Evolutionary conservation across 2,113 vertebrate genomes (phyloP).

Genomic region (Lasiurus borealis): DNA sequence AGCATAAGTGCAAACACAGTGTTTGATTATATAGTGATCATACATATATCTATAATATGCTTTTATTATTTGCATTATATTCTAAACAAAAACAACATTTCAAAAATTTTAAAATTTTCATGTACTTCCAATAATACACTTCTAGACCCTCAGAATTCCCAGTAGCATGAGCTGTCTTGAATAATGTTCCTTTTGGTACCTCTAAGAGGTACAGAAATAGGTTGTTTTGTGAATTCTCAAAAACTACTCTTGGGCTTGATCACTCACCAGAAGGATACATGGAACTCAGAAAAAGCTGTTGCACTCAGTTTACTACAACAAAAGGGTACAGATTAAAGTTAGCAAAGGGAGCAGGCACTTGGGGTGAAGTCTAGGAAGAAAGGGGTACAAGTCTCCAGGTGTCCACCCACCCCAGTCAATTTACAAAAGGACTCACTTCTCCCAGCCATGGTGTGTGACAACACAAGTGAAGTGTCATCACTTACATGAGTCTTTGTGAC

Average conservation of each 20-base stretch:
- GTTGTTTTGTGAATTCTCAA: background rate
- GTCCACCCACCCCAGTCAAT: too few relatives aligned
- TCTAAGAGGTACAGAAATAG: background rate
- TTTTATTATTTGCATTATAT: background rate
- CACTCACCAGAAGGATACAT: background rate
- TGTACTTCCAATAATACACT: background rate
- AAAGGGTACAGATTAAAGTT: background rate
- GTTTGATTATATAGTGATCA: too few relatives aligned
- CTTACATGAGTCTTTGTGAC: background rate
- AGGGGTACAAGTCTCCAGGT: accelerated
- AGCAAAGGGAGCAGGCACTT: background rate
- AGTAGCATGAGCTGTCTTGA: background rate
- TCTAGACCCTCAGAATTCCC: background rate
- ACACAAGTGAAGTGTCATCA: background rate
- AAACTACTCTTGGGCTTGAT: background rate
- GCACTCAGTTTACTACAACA: background rate
- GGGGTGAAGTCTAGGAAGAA: background rate
- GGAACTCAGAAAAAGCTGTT: background rate
- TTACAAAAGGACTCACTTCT: background rate
- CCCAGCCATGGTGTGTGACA: background rate
- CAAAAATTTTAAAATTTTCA: background rate
- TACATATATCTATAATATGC: background rate
- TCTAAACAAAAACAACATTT: background rate
- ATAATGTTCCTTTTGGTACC: background rate
- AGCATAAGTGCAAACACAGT: background rate